These are phyloP conservation scores for Arenaria interpres DNA, from an alignment of 2,113 vertebrate species.

Conservation along the genomic window DNA sequence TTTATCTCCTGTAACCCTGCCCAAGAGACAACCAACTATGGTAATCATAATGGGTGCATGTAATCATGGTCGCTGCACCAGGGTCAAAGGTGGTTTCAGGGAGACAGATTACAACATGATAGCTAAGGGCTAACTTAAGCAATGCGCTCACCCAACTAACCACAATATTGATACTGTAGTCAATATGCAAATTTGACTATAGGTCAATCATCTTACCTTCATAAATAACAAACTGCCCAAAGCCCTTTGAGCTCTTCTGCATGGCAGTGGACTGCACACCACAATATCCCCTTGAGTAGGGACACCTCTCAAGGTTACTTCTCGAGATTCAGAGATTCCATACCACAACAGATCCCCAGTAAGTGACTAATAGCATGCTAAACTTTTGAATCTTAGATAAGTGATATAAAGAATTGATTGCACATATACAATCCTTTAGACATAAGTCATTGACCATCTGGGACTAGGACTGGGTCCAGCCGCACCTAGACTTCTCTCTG, in stretches of 20 bases:
- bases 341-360: not conserved
- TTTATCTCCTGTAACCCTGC: not conserved
- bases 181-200: not conserved
- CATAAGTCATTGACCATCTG: no score
- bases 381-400: no score
- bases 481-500: no score
- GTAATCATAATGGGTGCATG: not conserved
- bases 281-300: not conserved
- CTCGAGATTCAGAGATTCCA: not conserved
- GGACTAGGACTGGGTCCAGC: no score
- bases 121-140: not conserved
- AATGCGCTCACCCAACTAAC: not conserved
- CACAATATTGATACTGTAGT: not conserved
- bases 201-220: not conserved
- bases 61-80: not conserved
- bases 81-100: not conserved
- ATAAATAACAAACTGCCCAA: not conserved
- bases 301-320: not conserved
- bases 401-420: no score
- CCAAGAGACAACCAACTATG: not conserved
- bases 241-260: not conserved
- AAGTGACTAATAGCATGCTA: not conserved
- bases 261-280: not conserved
- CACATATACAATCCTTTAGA: no score
- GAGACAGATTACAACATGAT: not conserved